Percentiles rank a stretch among this genome's conserved stretches.
Evolutionary conservation across 35 echinoderm and acorn worm genomes (phyloP).

Genomic region (Holothuria glaberrima): DNA sequence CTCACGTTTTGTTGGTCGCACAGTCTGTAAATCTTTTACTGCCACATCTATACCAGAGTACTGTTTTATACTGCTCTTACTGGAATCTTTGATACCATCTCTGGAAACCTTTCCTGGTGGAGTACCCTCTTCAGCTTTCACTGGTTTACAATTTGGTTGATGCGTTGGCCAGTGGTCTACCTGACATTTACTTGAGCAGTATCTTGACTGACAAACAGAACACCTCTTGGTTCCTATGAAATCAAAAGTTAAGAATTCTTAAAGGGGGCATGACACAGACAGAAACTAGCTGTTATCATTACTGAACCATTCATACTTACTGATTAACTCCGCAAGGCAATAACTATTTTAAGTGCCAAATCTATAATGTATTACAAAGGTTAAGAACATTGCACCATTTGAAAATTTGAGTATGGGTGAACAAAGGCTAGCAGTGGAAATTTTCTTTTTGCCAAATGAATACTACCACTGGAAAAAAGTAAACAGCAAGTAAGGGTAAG

Average conservation of each 20-base stretch:
- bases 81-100: not conserved
- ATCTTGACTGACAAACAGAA: slow-evolving; percentile 2
- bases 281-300: too few species aligned
- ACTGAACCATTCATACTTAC: too few species aligned
- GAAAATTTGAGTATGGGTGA: too few species aligned
- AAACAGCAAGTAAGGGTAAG: too few species aligned
- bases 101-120: not conserved
- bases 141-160: slow-evolving; percentile 6
- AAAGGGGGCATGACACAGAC: too few species aligned
- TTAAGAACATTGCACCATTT: too few species aligned
- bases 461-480: too few species aligned
- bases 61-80: not conserved
- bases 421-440: too few species aligned
- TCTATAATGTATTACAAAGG: too few species aligned
- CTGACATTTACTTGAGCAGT: slow-evolving; percentile 23
- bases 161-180: slow-evolving; percentile 21
- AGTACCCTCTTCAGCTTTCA: not conserved
- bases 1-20: not conserved
- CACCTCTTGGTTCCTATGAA: slow-evolving; percentile 13
- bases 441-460: too few species aligned
- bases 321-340: too few species aligned
- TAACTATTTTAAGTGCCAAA: too few species aligned
- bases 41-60: slow-evolving; percentile 1
- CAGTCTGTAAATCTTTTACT: not conserved
- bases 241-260: not conserved